Percentiles rank a stretch among this genome's conserved stretches.
These are phyloP conservation scores for Drosophila rellima DNA, from an alignment of 2,888 invertebrate genomes.

Conservation along the genomic window DNA sequence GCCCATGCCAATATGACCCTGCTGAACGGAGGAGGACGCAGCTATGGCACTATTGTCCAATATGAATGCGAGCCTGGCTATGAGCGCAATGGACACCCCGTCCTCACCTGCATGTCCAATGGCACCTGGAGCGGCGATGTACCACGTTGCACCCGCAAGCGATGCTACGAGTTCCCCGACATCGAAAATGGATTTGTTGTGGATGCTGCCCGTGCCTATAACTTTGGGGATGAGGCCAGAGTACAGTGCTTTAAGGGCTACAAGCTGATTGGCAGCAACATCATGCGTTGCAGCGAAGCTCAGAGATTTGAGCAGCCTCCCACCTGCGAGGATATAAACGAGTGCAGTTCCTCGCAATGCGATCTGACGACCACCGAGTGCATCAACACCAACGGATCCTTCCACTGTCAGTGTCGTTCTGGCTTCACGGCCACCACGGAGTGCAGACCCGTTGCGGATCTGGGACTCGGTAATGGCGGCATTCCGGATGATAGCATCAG, in stretches of 20 bases:
- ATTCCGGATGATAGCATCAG: constrained; percentile 96
- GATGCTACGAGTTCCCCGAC: constrained; percentile 89
- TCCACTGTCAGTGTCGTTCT: constrained; percentile 94
- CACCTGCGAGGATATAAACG: constrained; percentile 96
- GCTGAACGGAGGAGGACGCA: constrained; percentile 95
- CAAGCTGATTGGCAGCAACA: constrained; percentile 93
- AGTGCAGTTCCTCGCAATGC: constrained; percentile 95
- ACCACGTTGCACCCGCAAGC: constrained; percentile 92
- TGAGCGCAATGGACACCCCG: constrained; percentile 94
- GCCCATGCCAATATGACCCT: constrained; percentile 94
- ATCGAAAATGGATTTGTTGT: constrained; percentile 95
- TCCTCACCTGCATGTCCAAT: constrained; percentile 97
- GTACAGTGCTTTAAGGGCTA: constrained; percentile 97
- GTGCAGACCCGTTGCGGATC: constrained; percentile 95
- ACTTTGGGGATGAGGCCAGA: constrained; percentile 95
- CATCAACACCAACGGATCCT: constrained; percentile 94
- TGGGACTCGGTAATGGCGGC: constrained; percentile 93
- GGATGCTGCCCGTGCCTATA: constrained; percentile 91
- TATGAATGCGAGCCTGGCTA: constrained; percentile 97
- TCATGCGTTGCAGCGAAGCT: constrained; percentile 93
- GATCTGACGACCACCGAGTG: constrained; percentile 96
- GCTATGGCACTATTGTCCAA: constrained; percentile 96
- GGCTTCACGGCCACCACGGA: constrained; percentile 95
- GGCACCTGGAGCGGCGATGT: constrained; percentile 98
- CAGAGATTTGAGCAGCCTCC: constrained; percentile 94